Evolutionary conservation across 2,888 invertebrate genomes (phyloP), one percentile per base, ranked within the genome.

Genomic region (Hemaris fuciformis): DNA sequence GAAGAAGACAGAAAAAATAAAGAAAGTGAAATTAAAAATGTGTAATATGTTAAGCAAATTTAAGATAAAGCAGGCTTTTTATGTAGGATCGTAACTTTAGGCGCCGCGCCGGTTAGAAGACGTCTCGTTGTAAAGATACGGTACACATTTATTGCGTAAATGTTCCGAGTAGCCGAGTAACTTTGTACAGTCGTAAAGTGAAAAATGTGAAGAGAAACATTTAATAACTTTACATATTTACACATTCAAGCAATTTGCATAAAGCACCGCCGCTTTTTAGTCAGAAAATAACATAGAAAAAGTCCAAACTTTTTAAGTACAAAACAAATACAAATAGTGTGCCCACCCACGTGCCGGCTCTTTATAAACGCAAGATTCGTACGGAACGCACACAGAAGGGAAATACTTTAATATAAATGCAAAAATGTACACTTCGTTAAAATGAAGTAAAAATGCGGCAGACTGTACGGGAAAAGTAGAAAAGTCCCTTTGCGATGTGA

Each of bases 21-120:
- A 27, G 53, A 53, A 53, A 53, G 53, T 53, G 53, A 31, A 53
- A 53, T 53, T 31, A 48, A 48, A 48, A 15, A 53, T 18, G 27
- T 53, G 23, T 15, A 48, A 15, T 15, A 3, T 48, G 53, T 27
- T 53, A 53, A 53, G 53, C 53, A 53, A 53, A 53, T 53, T 53
- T 53, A 31, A 53, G 53, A 53, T 53, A 53, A 31, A 53, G 10
- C 53, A 18, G 18, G 53, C 18, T 20, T 53, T 53, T 53, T 18
- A 31, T 53, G 31, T 8, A 18, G 18, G 18, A 53, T 27, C 53
- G 27, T 53, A 31, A 53, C 53, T 53, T 53, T 8, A 31, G 53
- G 53, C 53, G 53, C 53, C 53, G 53, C 53, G 53, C 53, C 53
- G 53, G 53, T 53, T 31, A 31, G 31, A 53, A 53, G 7, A 48